phyloP scores from a whole-genome alignment of 2,888 invertebrate species.

The Brenthis hecate region DNA sequence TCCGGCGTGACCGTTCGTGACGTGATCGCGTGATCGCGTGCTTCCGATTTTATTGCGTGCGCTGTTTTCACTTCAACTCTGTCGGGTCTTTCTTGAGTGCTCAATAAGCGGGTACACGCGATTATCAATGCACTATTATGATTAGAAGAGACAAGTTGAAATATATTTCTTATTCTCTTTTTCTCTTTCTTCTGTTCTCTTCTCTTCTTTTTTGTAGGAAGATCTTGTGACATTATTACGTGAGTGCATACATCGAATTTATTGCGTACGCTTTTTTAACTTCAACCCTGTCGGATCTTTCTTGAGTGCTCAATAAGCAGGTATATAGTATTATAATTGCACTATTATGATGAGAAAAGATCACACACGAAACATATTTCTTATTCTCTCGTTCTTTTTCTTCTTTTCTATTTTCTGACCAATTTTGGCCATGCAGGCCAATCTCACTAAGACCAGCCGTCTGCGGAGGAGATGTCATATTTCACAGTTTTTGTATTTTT shows the following conservation, averaged over 20 bases:
- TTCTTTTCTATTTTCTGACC: too few relatives aligned
- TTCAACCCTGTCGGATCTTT: conserved; percentile 58
- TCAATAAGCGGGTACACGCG: conserved; percentile 64
- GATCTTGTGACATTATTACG: too few relatives aligned
- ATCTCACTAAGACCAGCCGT: too few relatives aligned
- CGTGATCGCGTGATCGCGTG: conserved; percentile 68
- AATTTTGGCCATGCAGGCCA: too few relatives aligned
- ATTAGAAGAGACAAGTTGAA: conserved; percentile 28
- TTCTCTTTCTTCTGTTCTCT: too few relatives aligned
- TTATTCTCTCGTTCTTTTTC: too few relatives aligned
- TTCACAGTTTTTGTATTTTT: too few relatives aligned
- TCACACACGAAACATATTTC: too few relatives aligned
- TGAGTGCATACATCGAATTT: conserved; percentile 56
- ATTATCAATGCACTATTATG: conserved; percentile 36
- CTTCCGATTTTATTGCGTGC: conserved; percentile 62
- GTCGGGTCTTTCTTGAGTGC: conserved; percentile 68
- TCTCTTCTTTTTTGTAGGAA: too few relatives aligned
- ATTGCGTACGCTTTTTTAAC: conserved; percentile 70
- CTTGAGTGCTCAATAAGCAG: conserved; percentile 75
- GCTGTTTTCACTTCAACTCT: conserved; percentile 63
- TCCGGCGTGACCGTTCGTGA: conserved; percentile 49
- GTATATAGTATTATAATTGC: conserved; percentile 46
- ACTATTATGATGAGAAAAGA: conserved; percentile 1
- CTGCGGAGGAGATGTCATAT: too few relatives aligned
- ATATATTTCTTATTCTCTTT: not conserved